Conservation (phyloP, 2,888 invertebrate species). For the Pharmacophagus antenor region DNA sequence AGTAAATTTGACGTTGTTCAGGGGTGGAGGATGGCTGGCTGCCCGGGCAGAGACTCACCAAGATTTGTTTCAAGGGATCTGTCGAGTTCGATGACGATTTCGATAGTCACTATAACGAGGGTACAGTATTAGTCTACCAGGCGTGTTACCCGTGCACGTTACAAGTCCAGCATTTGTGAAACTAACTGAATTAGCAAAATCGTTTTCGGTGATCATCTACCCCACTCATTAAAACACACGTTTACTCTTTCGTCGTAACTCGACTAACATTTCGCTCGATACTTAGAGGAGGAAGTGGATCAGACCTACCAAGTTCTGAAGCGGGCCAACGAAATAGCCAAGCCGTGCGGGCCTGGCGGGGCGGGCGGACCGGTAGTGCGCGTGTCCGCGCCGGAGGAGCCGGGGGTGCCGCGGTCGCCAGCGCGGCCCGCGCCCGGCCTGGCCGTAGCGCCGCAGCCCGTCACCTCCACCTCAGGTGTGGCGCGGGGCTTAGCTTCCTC, state of each 20-base stretch:
- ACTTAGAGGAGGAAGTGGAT: slow-evolving; percentile 88
- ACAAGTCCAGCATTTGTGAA: slow-evolving; percentile 50
- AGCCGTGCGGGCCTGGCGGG: slow-evolving; percentile 77
- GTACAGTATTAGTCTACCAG: slow-evolving; percentile 66
- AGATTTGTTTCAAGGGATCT: slow-evolving; percentile 75
- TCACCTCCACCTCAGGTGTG: slow-evolving; percentile 86
- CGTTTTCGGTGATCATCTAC: slow-evolving; percentile 27
- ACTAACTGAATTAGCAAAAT: slow-evolving; percentile 49
- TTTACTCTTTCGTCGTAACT: slow-evolving; percentile 18
- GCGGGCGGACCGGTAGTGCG: slow-evolving; percentile 74
- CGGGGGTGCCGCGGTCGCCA: slow-evolving; percentile 70
- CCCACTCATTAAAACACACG: slow-evolving; percentile 17
- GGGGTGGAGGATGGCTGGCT: slow-evolving; percentile 77
- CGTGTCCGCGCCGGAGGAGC: slow-evolving; percentile 61
- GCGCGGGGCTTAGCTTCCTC: slow-evolving; percentile 64
- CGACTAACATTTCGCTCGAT: slow-evolving; percentile 69
- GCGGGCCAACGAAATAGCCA: slow-evolving; percentile 94
- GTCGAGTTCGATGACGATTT: slow-evolving; percentile 77
- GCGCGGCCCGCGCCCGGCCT: slow-evolving; percentile 77
- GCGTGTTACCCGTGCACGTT: slow-evolving; percentile 66
- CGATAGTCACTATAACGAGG: slow-evolving; percentile 75
- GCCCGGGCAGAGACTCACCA: slow-evolving; percentile 78
- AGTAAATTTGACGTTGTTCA: slow-evolving; percentile 69
- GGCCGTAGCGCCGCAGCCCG: slow-evolving; percentile 84
- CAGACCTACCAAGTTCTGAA: slow-evolving; percentile 97